phyloP scores from a whole-genome alignment of 1,140 invertebrate genomes.

The Calephelis virginiensis region DNA sequence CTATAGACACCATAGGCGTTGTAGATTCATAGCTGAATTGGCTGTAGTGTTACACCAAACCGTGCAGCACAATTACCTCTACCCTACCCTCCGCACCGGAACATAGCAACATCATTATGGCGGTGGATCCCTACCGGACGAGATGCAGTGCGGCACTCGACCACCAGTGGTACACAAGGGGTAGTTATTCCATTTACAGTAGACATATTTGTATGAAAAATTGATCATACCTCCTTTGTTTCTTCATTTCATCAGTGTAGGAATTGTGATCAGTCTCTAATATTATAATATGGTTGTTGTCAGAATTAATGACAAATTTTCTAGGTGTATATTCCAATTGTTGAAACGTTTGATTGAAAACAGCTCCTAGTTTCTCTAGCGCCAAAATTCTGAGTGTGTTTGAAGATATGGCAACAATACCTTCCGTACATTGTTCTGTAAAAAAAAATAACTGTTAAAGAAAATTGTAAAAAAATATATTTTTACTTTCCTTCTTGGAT shows the following conservation, averaged over 20 bases:
- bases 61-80: no score
- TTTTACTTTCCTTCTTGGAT: background rate
- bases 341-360: slow-evolving; percentile 97
- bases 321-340: slow-evolving; percentile 97
- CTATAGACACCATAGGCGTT: no score
- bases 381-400: slow-evolving; percentile 98
- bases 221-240: slow-evolving; percentile 85
- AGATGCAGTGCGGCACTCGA: no score
- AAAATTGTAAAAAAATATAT: background rate
- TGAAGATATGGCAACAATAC: slow-evolving; percentile 98
- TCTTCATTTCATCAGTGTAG: slow-evolving; percentile 98
- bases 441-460: slow-evolving; percentile 32
- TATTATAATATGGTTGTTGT: slow-evolving; percentile 94
- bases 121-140: no score
- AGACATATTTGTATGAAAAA: background rate
- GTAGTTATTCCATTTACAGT: no score
- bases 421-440: slow-evolving; percentile 98
- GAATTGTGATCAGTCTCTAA: slow-evolving; percentile 99
- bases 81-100: no score
- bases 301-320: slow-evolving; percentile 95
- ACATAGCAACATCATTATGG: no score
- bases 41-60: no score
- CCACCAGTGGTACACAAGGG: no score
- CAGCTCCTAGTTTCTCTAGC: slow-evolving; percentile 97
- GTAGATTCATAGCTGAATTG: no score